phyloP scores from a whole-genome alignment of 2,888 invertebrate genomes.

The Phaedon cochleariae region DNA sequence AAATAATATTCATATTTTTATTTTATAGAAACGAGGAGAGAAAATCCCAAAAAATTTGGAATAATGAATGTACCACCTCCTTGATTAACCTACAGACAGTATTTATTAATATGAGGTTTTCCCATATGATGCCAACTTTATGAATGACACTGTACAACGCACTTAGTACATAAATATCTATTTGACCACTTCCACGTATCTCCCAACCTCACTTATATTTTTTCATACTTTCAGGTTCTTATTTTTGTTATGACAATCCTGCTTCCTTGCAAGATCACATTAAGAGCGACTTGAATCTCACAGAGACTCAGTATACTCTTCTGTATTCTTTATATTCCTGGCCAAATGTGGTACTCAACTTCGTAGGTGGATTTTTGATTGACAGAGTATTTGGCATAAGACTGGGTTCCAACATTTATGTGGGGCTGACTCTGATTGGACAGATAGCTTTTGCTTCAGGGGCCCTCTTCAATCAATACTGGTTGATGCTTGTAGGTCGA shows the following conservation, averaged over 20 bases:
- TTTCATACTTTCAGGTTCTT: conserved; percentile 77
- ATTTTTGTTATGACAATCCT: conserved; percentile 98
- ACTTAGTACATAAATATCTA: no score
- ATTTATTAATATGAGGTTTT: no score
- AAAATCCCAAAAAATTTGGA: no score
- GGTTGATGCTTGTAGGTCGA: conserved; percentile 91
- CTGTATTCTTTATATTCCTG: conserved; percentile 96
- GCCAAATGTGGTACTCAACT: conserved; percentile 96
- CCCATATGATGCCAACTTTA: no score
- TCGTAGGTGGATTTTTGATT: conserved; percentile 94
- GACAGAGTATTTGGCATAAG: conserved; percentile 95
- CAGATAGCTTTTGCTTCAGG: conserved; percentile 90
- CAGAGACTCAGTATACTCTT: conserved; percentile 83
- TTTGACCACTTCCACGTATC: background rate
- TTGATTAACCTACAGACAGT: no score
- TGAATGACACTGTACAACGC: no score
- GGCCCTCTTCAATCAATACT: conserved; percentile 78
- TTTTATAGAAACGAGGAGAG: no score
- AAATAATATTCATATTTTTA: no score
- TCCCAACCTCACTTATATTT: background rate
- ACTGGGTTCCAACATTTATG: conserved; percentile 90
- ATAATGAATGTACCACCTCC: no score
- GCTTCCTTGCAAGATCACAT: conserved; percentile 89
- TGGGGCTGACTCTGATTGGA: conserved; percentile 85
- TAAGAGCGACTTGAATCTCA: conserved; percentile 80